phyloP scores from a whole-genome alignment of 2,797 vertebrate species.

The Hirundo rustica region DNA sequence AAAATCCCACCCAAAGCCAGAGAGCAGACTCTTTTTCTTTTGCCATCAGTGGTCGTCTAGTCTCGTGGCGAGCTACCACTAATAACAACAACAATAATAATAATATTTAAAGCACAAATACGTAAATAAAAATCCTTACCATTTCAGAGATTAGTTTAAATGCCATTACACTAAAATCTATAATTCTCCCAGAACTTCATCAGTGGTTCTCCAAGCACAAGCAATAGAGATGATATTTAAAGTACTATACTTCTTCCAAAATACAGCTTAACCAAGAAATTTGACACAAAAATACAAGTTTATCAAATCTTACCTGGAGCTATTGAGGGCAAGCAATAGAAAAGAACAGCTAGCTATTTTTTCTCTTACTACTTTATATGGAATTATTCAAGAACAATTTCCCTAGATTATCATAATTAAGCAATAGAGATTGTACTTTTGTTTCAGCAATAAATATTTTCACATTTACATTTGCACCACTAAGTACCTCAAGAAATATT shows the following conservation, averaged over 20 bases:
- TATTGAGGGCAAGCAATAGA: not conserved
- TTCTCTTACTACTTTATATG: not conserved
- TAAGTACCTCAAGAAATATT: conserved; percentile 10
- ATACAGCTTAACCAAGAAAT: not conserved
- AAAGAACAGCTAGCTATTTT: not conserved
- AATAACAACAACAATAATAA: not conserved
- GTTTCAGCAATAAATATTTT: conserved; percentile 44
- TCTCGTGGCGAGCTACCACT: too few relatives aligned
- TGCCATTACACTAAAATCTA: not conserved
- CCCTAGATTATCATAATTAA: conserved; percentile 33
- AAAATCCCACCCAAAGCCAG: too few relatives aligned
- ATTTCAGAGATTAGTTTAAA: not conserved
- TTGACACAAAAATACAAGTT: not conserved
- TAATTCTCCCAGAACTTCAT: not conserved
- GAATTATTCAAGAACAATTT: conserved; percentile 18
- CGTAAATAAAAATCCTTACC: not conserved
- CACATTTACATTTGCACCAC: conserved; percentile 24
- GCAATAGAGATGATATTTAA: not conserved
- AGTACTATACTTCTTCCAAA: not conserved
- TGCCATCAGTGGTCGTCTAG: too few relatives aligned
- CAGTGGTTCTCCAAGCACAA: not conserved
- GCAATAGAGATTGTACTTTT: not conserved
- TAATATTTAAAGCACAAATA: not conserved
- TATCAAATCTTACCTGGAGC: not conserved
- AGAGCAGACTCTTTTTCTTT: too few relatives aligned